These are phyloP conservation scores for Steinernema feltiae DNA, from an alignment of 1,140 invertebrate species.

Conservation along the genomic window DNA sequence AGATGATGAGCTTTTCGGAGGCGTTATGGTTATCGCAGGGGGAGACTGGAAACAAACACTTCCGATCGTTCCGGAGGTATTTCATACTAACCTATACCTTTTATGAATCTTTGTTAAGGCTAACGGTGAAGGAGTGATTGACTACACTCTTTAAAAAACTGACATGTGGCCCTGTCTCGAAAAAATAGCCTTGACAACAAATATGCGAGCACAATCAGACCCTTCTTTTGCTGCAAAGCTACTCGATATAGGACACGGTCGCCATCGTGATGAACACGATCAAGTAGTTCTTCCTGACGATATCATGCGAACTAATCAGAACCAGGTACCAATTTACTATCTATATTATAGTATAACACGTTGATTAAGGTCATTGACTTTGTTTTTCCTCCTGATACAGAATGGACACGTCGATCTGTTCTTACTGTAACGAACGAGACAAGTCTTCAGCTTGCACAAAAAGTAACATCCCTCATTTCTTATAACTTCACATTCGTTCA, in stretches of 20 bases:
- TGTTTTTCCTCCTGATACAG: neutral
- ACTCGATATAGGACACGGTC: neutral
- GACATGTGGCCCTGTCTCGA: slow-evolving; percentile 2
- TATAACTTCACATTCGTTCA: too few relatives aligned
- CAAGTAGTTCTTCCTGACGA: neutral
- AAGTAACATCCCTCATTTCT: too few relatives aligned
- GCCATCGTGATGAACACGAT: neutral
- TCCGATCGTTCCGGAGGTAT: slow-evolving; percentile 37
- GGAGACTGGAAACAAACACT: slow-evolving; percentile 53
- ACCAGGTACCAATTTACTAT: neutral
- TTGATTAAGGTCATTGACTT: neutral
- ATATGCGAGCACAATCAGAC: slow-evolving; percentile 27
- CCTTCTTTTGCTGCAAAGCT: neutral
- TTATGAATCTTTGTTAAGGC: neutral
- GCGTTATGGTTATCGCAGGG: slow-evolving; percentile 44
- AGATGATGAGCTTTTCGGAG: slow-evolving; percentile 42
- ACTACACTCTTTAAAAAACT: neutral
- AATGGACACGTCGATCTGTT: neutral
- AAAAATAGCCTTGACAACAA: slow-evolving; percentile 1
- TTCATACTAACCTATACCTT: neutral
- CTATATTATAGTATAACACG: neutral
- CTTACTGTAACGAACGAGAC: slow-evolving; percentile 11
- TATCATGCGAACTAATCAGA: neutral
- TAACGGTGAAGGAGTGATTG: slow-evolving; percentile 7
- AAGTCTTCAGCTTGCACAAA: neutral